Evolutionary conservation across 2,888 invertebrate genomes (phyloP).

Genomic region (Acronicta leporina): DNA sequence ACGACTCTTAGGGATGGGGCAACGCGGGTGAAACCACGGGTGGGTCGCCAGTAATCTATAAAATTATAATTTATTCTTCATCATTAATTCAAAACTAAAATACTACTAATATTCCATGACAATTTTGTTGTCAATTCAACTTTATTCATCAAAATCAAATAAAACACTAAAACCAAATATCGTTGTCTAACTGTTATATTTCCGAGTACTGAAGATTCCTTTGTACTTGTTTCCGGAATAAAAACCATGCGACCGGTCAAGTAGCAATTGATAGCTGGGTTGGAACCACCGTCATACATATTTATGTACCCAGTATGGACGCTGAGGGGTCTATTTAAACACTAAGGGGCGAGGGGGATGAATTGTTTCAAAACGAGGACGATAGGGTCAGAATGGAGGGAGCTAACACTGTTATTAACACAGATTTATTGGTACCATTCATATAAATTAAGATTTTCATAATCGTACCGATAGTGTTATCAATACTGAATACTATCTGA

Average conservation of each 20-base stretch:
- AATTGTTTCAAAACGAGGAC: slow-evolving; percentile 33
- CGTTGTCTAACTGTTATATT: neutral
- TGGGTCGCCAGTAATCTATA: too few species aligned
- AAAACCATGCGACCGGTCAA: slow-evolving; percentile 33
- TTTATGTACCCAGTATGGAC: slow-evolving; percentile 34
- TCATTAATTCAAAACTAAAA: too few species aligned
- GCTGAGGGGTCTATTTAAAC: slow-evolving; percentile 45
- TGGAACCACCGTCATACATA: slow-evolving; percentile 34
- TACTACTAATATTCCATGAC: too few species aligned
- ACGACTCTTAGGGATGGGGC: too few species aligned
- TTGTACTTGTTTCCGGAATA: slow-evolving; percentile 1
- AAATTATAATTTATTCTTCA: too few species aligned
- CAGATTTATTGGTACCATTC: slow-evolving; percentile 36
- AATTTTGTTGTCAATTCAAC: neutral
- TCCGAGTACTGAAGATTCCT: neutral
- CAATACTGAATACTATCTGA: slow-evolving; percentile 20
- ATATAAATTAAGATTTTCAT: slow-evolving; percentile 30
- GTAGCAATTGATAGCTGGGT: slow-evolving; percentile 40
- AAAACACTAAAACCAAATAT: neutral
- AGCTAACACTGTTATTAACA: slow-evolving; percentile 13
- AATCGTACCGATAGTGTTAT: slow-evolving; percentile 21
- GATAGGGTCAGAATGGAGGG: slow-evolving; percentile 15
- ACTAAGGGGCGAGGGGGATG: slow-evolving; percentile 28
- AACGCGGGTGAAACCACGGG: too few species aligned
- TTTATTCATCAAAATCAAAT: neutral